Percentiles rank a stretch among this genome's conserved stretches.
phyloP scores from a whole-genome alignment of 2,113 vertebrate species.

The Takifugu flavidus region DNA sequence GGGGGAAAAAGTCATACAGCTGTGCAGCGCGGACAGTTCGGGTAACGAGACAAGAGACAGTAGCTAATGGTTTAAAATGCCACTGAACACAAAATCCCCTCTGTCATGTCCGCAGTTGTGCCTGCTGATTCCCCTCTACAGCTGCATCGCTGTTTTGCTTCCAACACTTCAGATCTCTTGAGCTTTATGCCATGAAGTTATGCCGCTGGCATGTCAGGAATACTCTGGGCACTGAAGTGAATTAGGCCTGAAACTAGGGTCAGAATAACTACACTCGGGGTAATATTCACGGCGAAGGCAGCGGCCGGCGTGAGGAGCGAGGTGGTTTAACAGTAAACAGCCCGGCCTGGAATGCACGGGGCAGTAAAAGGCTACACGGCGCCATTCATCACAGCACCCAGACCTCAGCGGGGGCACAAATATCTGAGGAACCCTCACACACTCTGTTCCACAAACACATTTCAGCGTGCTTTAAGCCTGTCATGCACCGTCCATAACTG shows the following conservation, averaged over 20 bases:
- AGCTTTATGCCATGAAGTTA: slow-evolving; percentile 56
- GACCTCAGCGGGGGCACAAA: slow-evolving; percentile 40
- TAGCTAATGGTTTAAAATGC: slow-evolving; percentile 66
- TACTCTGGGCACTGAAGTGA: slow-evolving; percentile 24
- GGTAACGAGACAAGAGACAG: slow-evolving; percentile 40
- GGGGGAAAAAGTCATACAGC: slow-evolving; percentile 37
- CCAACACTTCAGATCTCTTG: slow-evolving; percentile 46
- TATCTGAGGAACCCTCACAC: slow-evolving; percentile 32
- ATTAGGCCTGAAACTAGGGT: slow-evolving; percentile 47
- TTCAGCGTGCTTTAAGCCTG: slow-evolving; percentile 35
- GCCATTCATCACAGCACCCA: slow-evolving; percentile 61
- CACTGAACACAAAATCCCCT: slow-evolving; percentile 44
- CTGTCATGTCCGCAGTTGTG: slow-evolving; percentile 53
- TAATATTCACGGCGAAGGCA: slow-evolving; percentile 40
- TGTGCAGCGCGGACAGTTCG: slow-evolving; percentile 41
- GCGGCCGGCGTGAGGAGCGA: slow-evolving; percentile 47
- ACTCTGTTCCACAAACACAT: slow-evolving; percentile 47
- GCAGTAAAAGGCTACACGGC: slow-evolving; percentile 52
- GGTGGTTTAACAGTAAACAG: slow-evolving; percentile 65
- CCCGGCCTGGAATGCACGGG: slow-evolving; percentile 51
- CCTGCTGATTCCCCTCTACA: slow-evolving; percentile 49
- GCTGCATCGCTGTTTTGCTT: slow-evolving; percentile 61
- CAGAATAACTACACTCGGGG: slow-evolving; percentile 34
- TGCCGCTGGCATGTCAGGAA: slow-evolving; percentile 50
- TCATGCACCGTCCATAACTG: slow-evolving; percentile 9